A percentile compares a stretch with the other conserved stretches of the same genome.
Evolutionary conservation across 2,888 invertebrate species (phyloP).

Genomic region (Euspilapteryx auroguttella): DNA sequence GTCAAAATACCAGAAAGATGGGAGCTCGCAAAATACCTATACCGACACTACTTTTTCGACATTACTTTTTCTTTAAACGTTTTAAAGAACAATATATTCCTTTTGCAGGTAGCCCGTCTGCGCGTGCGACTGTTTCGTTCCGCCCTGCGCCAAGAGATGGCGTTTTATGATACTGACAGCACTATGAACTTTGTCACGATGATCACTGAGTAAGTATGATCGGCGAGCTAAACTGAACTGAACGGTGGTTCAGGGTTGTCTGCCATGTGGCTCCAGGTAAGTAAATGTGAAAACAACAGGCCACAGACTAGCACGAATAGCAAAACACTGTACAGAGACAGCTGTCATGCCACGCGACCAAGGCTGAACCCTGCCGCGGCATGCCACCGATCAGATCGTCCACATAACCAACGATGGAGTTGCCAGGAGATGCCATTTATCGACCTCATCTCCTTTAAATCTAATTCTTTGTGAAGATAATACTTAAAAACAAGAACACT

Average conservation of each 20-base stretch:
- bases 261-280: no score
- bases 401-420: no score
- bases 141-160: constrained; percentile 71
- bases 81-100: no score
- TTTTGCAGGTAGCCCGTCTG: constrained; percentile 55
- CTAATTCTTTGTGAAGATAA: not conserved
- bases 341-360: no score
- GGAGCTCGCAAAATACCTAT: not conserved
- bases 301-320: no score
- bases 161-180: constrained; percentile 71
- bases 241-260: not conserved
- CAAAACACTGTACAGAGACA: no score
- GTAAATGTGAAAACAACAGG: no score
- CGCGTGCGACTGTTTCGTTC: constrained; percentile 63
- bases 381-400: no score
- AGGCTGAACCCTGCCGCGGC: not conserved
- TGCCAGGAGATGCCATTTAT: no score
- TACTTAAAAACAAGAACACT: not conserved
- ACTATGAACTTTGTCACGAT: constrained; percentile 70
- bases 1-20: not conserved
- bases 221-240: no score
- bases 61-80: not conserved
- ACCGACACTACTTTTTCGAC: constrained; percentile 1
- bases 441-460: no score
- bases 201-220: constrained; percentile 74